phyloP scores from a whole-genome alignment of 1,140 invertebrate genomes.

The Homarus americanus region DNA sequence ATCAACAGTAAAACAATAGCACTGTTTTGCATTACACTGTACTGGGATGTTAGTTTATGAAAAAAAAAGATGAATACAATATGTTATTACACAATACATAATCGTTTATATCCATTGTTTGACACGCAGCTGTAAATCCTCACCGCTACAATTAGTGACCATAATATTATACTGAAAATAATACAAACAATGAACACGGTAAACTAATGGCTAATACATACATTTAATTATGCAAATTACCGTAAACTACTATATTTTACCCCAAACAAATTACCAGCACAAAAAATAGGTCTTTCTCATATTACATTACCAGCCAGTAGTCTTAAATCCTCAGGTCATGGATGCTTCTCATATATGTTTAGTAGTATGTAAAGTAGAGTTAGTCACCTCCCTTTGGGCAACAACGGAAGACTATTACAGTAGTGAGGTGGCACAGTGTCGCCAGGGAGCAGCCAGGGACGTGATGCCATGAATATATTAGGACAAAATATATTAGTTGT shows the following conservation, averaged over 20 bases:
- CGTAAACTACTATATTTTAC: not conserved
- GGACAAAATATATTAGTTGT: no score
- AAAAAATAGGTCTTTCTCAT: not conserved
- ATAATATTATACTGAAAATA: not conserved
- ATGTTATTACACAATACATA: no score
- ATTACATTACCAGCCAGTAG: not conserved
- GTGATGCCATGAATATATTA: no score
- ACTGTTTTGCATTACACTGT: not conserved
- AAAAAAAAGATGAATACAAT: no score
- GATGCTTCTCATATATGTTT: no score
- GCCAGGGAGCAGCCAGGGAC: no score
- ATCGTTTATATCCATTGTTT: not conserved
- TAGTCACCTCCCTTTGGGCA: no score
- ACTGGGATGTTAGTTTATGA: not conserved
- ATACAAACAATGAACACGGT: not conserved
- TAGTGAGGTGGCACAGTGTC: no score
- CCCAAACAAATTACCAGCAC: not conserved
- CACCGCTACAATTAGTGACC: not conserved
- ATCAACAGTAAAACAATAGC: not conserved
- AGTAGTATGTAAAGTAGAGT: no score
- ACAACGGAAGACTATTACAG: no score
- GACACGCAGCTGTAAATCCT: not conserved
- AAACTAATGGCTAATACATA: not conserved
- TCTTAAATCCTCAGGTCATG: no score
- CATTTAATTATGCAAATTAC: not conserved